Conservation (phyloP, 2,888 invertebrate genomes). For the Hypselothyrea guttata region DNA sequence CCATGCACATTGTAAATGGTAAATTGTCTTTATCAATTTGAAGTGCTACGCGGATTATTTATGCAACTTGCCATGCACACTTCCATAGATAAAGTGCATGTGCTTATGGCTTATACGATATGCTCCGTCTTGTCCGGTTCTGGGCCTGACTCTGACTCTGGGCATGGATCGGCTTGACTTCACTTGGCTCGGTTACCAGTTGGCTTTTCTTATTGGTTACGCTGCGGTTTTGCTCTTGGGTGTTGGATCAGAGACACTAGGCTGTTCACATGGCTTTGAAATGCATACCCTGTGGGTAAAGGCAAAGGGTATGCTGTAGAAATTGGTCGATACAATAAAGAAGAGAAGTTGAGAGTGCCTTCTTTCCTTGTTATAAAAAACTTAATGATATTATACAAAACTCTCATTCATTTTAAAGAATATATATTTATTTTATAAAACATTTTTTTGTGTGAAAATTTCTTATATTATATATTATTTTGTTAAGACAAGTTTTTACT, state of each 20-base stretch:
- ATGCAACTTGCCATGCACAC: constrained; percentile 70
- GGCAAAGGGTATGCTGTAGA: neutral
- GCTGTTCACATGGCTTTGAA: constrained; percentile 40
- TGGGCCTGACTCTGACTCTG: neutral
- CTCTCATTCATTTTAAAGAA: too few relatives aligned
- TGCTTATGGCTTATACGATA: constrained; percentile 17
- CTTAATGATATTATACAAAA: too few relatives aligned
- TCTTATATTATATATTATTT: too few relatives aligned
- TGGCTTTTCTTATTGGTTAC: constrained; percentile 13
- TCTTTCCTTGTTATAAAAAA: too few relatives aligned
- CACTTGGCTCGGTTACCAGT: constrained; percentile 15
- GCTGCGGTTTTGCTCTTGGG: constrained; percentile 17
- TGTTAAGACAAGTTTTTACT: too few relatives aligned
- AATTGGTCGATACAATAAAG: neutral
- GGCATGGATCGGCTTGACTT: constrained; percentile 31
- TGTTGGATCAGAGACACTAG: constrained; percentile 15
- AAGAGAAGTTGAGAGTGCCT: too few relatives aligned
- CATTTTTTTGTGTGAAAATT: too few relatives aligned
- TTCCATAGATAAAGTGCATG: constrained; percentile 69
- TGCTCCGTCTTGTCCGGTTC: too few relatives aligned
- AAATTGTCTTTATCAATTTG: constrained; percentile 77
- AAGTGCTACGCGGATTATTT: constrained; percentile 74
- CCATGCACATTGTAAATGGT: constrained; percentile 58
- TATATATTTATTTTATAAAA: too few relatives aligned
- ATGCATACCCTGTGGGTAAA: constrained; percentile 10